A percentile compares a stretch with the other conserved stretches of the same genome.
Evolutionary conservation across 2,113 vertebrate genomes (phyloP).

Genomic region (Irena cyanogastra): DNA sequence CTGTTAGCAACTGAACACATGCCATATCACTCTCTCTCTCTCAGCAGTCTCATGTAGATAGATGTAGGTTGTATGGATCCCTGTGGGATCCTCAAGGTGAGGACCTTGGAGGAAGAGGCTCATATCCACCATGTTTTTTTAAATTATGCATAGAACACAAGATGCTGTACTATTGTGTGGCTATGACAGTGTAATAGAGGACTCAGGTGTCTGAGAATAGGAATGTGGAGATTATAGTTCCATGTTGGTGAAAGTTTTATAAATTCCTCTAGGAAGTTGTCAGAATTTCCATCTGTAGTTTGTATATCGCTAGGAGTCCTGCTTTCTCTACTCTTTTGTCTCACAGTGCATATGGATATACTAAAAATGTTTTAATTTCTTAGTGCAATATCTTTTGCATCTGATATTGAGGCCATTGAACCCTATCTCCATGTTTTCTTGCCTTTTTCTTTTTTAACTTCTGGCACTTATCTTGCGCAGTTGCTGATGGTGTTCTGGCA

Average conservation of each 20-base stretch:
- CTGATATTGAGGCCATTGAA: neutral
- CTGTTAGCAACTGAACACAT: constrained; percentile 58
- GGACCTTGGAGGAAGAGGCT: neutral
- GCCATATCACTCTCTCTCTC: constrained; percentile 58
- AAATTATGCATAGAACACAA: neutral
- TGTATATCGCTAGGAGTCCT: neutral
- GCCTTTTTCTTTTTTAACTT: neutral
- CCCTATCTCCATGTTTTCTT: neutral
- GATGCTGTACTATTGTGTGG: neutral
- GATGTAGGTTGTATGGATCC: neutral
- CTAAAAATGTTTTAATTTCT: neutral
- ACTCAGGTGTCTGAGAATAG: neutral
- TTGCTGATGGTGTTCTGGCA: neutral
- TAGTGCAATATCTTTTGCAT: neutral
- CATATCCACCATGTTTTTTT: neutral
- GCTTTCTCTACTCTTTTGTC: neutral
- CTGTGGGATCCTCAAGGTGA: constrained; percentile 21
- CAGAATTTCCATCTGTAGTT: neutral
- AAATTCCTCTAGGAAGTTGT: neutral
- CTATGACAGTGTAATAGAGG: neutral
- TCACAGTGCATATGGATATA: neutral
- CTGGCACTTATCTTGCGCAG: neutral
- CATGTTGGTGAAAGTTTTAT: neutral
- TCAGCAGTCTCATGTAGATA: constrained; percentile 44
- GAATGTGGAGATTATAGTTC: neutral